phyloP scores from a whole-genome alignment of 1,140 invertebrate species.

The Cryptotermes secundus region DNA sequence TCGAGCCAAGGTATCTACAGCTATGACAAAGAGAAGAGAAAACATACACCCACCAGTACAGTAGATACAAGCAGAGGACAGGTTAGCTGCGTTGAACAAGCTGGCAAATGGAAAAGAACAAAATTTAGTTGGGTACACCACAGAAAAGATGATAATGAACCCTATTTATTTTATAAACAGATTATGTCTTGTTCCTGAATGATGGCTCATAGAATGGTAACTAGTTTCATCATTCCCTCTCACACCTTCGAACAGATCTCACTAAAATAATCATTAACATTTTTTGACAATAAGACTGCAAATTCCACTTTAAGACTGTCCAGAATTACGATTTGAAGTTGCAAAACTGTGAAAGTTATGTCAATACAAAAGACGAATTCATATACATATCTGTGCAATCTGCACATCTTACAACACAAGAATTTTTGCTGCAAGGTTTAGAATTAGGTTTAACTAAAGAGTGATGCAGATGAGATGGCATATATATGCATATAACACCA shows the following conservation, averaged over 20 bases:
- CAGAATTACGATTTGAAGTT: neutral
- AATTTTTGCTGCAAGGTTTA: neutral
- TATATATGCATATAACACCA: neutral
- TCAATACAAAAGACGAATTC: neutral
- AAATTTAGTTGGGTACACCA: constrained; percentile 18
- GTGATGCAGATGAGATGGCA: neutral
- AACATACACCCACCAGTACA: constrained; percentile 15
- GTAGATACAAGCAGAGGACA: constrained; percentile 28
- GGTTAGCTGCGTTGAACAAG: constrained; percentile 39
- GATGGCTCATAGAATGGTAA: neutral
- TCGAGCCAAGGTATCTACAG: constrained; percentile 36
- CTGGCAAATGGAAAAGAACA: constrained; percentile 36
- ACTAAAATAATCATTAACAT: neutral
- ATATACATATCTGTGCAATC: neutral
- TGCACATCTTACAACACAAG: neutral
- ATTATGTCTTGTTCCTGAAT: neutral
- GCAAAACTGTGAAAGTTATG: neutral
- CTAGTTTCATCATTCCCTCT: neutral
- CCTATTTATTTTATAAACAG: neutral
- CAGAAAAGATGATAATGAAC: neutral
- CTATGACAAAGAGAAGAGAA: constrained; percentile 38
- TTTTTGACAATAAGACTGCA: neutral
- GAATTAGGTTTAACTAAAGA: neutral
- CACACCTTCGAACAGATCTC: neutral
- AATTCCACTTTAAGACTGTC: neutral